A percentile compares a stretch with the other conserved stretches of the same genome.
phyloP scores from a whole-genome alignment of 2,797 vertebrate genomes.

The Microchirus variegatus region DNA sequence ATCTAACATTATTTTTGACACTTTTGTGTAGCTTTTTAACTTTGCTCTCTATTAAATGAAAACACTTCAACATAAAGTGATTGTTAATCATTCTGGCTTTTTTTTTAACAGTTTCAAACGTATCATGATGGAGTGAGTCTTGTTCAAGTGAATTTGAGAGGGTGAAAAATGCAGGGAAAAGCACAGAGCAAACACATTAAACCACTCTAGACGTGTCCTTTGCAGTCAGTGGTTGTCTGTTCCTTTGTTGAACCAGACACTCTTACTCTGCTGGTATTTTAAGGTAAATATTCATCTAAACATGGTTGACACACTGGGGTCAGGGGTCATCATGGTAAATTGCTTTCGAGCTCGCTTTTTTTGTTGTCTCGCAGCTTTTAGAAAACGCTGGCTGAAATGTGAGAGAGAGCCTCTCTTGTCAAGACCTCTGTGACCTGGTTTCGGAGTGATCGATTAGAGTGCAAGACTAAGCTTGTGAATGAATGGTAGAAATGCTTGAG shows the following conservation, averaged over 20 bases:
- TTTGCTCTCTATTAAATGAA: too few relatives aligned
- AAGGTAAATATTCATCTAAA: slow-evolving; percentile 55
- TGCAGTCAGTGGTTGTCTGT: slow-evolving; percentile 12
- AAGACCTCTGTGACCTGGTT: slow-evolving; percentile 53
- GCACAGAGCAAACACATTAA: slow-evolving; percentile 22
- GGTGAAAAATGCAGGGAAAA: slow-evolving; percentile 9
- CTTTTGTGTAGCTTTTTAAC: too few relatives aligned
- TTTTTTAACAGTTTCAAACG: neutral
- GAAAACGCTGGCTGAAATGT: slow-evolving; percentile 41
- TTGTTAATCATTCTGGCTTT: too few relatives aligned
- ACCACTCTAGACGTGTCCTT: neutral
- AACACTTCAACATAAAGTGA: too few relatives aligned
- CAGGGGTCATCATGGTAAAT: slow-evolving; percentile 46
- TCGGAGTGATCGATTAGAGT: slow-evolving; percentile 51
- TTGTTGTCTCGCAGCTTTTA: slow-evolving; percentile 48
- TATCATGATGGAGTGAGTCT: neutral
- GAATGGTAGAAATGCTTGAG: neutral
- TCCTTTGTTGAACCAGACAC: slow-evolving; percentile 20
- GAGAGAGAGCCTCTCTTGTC: slow-evolving; percentile 34
- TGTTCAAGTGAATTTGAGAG: slow-evolving; percentile 1
- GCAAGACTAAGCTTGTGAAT: slow-evolving; percentile 53
- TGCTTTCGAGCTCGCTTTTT: slow-evolving; percentile 39
- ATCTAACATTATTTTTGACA: too few relatives aligned
- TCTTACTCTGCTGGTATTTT: slow-evolving; percentile 41
- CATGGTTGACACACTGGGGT: slow-evolving; percentile 60